Conservation (phyloP, 2,797 vertebrate species). For the Kryptopterus vitreolus region DNA sequence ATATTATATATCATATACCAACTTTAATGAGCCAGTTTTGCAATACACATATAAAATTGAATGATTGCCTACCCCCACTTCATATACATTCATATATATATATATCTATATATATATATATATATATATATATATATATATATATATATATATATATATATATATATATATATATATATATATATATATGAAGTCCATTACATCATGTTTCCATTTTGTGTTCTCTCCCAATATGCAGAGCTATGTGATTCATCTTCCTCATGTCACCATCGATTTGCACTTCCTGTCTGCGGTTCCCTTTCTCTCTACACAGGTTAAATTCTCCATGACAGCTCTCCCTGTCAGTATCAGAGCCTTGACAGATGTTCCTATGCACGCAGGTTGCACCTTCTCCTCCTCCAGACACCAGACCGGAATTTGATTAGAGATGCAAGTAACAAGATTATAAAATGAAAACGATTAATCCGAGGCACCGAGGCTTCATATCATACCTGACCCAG, state of each 20-base stretch:
- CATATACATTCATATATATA: too few species aligned
- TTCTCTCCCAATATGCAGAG: slow-evolving; percentile 6
- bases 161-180: too few species aligned
- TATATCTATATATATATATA: too few species aligned
- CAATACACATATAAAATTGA: too few species aligned
- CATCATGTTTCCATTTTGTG: slow-evolving; percentile 6
- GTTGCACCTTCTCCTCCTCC: slow-evolving; percentile 34
- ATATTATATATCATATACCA: too few species aligned
- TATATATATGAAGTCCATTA: neutral
- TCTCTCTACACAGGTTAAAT: slow-evolving; percentile 51
- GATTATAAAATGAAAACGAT: slow-evolving; percentile 43
- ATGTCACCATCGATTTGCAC: slow-evolving; percentile 47
- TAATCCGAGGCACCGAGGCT: slow-evolving; percentile 34
- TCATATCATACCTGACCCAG: slow-evolving; percentile 35
- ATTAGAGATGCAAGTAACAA: slow-evolving; percentile 48
- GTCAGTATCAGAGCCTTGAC: slow-evolving; percentile 46
- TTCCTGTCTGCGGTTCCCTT: slow-evolving; percentile 46
- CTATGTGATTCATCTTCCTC: slow-evolving; percentile 28
- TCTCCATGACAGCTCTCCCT: slow-evolving; percentile 49
- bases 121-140: too few species aligned
- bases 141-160: too few species aligned
- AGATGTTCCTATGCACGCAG: slow-evolving; percentile 54
- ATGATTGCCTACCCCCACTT: too few species aligned
- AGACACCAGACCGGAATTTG: slow-evolving; percentile 44
- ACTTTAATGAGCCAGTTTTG: too few species aligned